Percentiles rank a stretch among this genome's conserved stretches.
These are phyloP conservation scores for Sebastes iracundus DNA, from an alignment of 2,797 vertebrate species.

Conservation along the genomic window DNA sequence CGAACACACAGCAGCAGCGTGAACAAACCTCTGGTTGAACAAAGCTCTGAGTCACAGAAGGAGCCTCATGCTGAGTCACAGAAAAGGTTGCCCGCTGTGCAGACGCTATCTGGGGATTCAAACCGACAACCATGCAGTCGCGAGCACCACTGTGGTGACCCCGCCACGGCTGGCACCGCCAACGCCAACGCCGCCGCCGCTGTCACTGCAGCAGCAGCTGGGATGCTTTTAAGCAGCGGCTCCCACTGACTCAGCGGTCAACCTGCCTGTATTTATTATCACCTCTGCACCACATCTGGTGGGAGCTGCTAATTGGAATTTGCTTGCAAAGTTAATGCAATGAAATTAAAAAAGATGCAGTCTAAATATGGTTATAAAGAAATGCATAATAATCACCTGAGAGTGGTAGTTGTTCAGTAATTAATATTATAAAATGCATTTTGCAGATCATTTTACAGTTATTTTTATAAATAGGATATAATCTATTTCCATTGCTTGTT, in stretches of 20 bases:
- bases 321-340: too few relatives aligned
- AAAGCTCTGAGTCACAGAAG: slow-evolving; percentile 32
- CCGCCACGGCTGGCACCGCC: background rate
- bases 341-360: too few relatives aligned
- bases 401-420: background rate
- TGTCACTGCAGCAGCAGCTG: background rate
- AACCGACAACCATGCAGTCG: slow-evolving; percentile 37
- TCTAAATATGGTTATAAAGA: too few relatives aligned
- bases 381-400: too few relatives aligned
- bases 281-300: background rate
- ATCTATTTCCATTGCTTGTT: too few relatives aligned
- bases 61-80: slow-evolving; percentile 27
- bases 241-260: background rate
- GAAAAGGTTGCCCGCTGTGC: slow-evolving; percentile 7
- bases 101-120: slow-evolving; percentile 44
- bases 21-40: slow-evolving; percentile 1
- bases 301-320: background rate
- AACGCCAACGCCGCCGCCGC: too few relatives aligned
- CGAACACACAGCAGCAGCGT: background rate
- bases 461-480: background rate
- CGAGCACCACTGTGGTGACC: slow-evolving; percentile 18
- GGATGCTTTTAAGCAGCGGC: background rate
- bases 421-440: background rate
- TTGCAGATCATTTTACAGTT: background rate
- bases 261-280: slow-evolving; percentile 20